A percentile compares a stretch with the other conserved stretches of the same genome.
These are phyloP conservation scores for Pseudorectes ferrugineus DNA, from an alignment of 2,113 vertebrate species.

Conservation along the genomic window DNA sequence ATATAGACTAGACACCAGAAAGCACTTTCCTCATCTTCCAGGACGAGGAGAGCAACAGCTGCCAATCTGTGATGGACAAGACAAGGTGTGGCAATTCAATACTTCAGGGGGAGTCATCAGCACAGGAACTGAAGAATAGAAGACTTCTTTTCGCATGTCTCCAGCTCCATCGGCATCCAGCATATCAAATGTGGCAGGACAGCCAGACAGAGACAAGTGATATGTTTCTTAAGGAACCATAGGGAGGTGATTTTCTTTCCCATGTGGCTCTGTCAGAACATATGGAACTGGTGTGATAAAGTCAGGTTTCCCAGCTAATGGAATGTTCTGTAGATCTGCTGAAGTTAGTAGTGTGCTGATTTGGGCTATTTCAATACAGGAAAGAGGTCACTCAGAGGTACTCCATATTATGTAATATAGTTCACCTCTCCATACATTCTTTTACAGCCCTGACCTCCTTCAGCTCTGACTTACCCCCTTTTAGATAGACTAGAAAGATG, in stretches of 20 bases:
- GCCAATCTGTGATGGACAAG: conserved; percentile 77
- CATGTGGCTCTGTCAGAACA: not conserved
- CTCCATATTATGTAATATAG: not conserved
- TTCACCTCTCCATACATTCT: not conserved
- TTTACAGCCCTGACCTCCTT: not conserved
- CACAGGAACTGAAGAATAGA: not conserved
- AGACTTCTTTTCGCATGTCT: not conserved
- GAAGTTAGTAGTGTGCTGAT: not conserved
- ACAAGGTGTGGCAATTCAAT: not conserved
- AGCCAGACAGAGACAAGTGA: not conserved
- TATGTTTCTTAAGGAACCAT: not conserved
- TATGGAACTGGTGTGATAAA: not conserved
- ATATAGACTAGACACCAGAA: conserved; percentile 94
- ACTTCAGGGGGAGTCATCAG: not conserved
- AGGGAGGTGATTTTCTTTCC: not conserved
- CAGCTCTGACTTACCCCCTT: not conserved
- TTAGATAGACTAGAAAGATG: not conserved
- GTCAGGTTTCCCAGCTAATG: not conserved
- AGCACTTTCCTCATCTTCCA: conserved; percentile 87
- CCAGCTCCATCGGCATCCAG: not conserved
- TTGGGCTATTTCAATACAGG: not conserved
- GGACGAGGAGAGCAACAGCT: conserved; percentile 85
- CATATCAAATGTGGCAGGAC: not conserved
- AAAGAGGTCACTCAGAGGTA: not conserved
- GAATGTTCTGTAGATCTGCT: not conserved